Evolutionary conservation across 2,113 vertebrate species (phyloP), one percentile per base, ranked within the genome.

Genomic region (Nothocercus nigrocapillus): DNA sequence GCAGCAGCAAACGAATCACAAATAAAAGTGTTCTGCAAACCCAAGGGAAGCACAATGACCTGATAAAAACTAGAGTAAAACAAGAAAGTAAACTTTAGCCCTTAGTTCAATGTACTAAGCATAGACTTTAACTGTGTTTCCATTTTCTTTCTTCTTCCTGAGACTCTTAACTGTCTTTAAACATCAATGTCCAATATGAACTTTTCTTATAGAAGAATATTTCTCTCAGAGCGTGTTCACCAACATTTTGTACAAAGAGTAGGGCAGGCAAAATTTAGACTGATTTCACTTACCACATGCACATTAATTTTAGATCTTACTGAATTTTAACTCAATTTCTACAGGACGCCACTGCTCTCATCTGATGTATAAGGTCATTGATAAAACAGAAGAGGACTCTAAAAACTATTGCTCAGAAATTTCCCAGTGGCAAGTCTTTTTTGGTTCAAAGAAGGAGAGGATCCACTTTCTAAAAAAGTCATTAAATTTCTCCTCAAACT

Each of bases 21-120:
- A 86, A 98, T 93, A 93, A 99, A 99, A 56, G 97, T 97, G 94
- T 97, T 96, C 40, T 98, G 95, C 18, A 96, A 97, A 56, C 96
- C 97, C 49, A 98, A 68, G 30, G 98, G 98, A 92, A 99, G 94
- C 80, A 99, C 99, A 78, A 99, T 98, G 90, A 99, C 98, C 96
- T 99, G 99, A 96, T 99, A 99, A n/a, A 98, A 94, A 96, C 99
- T 99, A 95, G 34, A 97, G 95, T 66, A 69, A 94, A 92, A 94
- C 56, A 92, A 63, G 95, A 93, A 96, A 96, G 56, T 22, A 87
- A 85, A 8, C 2, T 21, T 95, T 82, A 97, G 59, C 54, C 20
- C 21, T 54, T 36, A 58, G 24, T 86, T 76, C 67, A 82, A 32
- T 28, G 7, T 70, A 86, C 40, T 28, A 84, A 67, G 13, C 20